These are phyloP conservation scores for Athalia circularis DNA, from an alignment of 2,888 invertebrate genomes.

Conservation along the genomic window DNA sequence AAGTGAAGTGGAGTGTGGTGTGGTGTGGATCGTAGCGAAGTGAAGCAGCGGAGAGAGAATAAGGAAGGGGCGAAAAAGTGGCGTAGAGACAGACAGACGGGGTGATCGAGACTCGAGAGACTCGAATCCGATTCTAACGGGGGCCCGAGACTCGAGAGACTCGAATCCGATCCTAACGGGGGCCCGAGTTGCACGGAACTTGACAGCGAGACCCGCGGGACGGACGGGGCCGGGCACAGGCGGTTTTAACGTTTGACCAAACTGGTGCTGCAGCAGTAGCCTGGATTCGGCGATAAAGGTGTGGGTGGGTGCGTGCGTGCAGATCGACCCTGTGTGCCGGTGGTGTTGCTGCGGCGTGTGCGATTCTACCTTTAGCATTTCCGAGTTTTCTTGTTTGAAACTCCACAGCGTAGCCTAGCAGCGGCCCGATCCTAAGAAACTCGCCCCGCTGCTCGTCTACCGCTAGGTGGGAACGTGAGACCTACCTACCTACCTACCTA, in stretches of 20 bases:
- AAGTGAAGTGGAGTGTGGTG: slow-evolving; percentile 7
- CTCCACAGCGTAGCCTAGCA: slow-evolving; percentile 12
- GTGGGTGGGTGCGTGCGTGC: slow-evolving; percentile 49
- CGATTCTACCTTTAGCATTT: not conserved
- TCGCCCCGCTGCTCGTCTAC: slow-evolving; percentile 37
- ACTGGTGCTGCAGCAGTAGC: slow-evolving; percentile 14
- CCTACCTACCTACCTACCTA: no score
- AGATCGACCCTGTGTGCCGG: slow-evolving; percentile 42
- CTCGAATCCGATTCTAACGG: not conserved
- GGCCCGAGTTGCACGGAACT: no score
- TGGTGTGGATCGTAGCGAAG: not conserved
- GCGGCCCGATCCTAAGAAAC: slow-evolving; percentile 4
- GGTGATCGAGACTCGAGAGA: not conserved
- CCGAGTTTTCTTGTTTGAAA: slow-evolving; percentile 12
- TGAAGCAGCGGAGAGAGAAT: not conserved
- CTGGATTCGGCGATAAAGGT: slow-evolving; percentile 42
- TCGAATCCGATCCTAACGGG: not conserved
- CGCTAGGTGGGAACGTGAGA: slow-evolving; percentile 1
- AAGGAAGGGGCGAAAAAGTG: slow-evolving; percentile 41
- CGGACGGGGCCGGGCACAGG: slow-evolving; percentile 44
- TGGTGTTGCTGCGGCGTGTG: not conserved
- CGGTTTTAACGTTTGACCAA: slow-evolving; percentile 27
- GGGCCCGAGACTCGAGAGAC: no score
- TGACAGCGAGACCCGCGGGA: slow-evolving; percentile 19
- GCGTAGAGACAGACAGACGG: not conserved